Evolutionary conservation across 2,797 vertebrate genomes (phyloP).

Genomic region (Bradypodion ventrale): DNA sequence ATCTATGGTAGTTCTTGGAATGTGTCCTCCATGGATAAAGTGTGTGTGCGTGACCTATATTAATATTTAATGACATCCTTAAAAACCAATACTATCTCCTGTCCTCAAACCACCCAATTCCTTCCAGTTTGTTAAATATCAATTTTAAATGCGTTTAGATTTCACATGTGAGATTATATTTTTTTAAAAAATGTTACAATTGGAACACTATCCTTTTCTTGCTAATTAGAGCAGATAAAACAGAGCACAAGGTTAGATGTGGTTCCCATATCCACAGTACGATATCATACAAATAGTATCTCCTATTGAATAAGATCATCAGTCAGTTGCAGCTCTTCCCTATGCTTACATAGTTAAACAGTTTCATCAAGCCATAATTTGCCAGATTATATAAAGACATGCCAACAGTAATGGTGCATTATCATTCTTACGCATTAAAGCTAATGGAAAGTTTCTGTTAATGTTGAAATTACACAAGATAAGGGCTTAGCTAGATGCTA

Average conservation of each 20-base stretch:
- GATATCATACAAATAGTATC: background rate
- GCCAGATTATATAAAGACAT: constrained; percentile 6
- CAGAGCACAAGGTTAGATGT: background rate
- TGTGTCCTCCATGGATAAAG: too few relatives aligned
- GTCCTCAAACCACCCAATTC: background rate
- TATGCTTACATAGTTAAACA: background rate
- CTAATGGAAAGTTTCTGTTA: constrained; percentile 29
- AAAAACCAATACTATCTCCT: background rate
- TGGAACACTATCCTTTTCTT: background rate
- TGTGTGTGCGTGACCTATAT: too few relatives aligned
- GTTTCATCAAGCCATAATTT: constrained; percentile 2
- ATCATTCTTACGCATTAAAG: constrained; percentile 27
- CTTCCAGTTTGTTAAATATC: background rate
- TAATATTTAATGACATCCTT: background rate
- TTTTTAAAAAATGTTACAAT: background rate
- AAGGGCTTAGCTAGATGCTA: constrained; percentile 33
- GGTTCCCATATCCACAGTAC: background rate
- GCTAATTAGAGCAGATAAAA: constrained; percentile 5
- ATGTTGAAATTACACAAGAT: constrained; percentile 25
- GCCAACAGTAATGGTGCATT: constrained; percentile 22
- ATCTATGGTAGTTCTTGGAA: too few relatives aligned
- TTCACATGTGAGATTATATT: background rate
- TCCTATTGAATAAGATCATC: background rate
- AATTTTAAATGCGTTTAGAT: background rate
- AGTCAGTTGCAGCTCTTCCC: background rate